Conservation (phyloP, 2,888 invertebrate genomes). For the Mythimna lalbum region DNA sequence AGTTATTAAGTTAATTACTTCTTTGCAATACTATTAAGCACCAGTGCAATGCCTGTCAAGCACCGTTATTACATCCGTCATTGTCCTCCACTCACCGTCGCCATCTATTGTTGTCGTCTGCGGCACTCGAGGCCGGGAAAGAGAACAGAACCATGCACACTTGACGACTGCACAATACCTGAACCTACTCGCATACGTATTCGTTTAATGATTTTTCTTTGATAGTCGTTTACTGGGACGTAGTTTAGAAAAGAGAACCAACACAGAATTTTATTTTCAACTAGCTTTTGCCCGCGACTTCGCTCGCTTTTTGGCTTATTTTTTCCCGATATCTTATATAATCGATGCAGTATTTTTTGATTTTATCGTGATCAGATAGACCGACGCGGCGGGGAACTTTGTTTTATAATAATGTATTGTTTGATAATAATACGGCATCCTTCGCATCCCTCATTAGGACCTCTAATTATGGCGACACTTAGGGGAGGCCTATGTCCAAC, state of each 20-base stretch:
- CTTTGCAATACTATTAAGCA: not conserved
- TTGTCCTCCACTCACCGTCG: slow-evolving; percentile 40
- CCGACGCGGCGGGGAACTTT: no score
- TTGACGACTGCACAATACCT: slow-evolving; percentile 34
- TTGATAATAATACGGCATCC: no score
- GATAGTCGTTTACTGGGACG: slow-evolving; percentile 8
- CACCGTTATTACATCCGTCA: slow-evolving; percentile 29
- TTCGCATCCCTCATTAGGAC: no score
- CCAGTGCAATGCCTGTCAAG: slow-evolving; percentile 23
- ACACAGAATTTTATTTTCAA: not conserved
- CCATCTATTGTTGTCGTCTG: slow-evolving; percentile 30
- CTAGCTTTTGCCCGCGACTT: no score
- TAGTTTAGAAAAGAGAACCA: not conserved
- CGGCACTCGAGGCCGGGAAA: not conserved
- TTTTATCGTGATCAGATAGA: no score
- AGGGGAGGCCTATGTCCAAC: no score
- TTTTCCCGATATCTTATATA: no score
- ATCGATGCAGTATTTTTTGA: no score
- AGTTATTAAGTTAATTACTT: not conserved
- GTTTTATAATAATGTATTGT: no score
- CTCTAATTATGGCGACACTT: no score
- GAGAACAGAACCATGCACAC: slow-evolving; percentile 31
- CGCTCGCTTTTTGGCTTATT: no score
- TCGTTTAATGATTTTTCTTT: slow-evolving; percentile 19
- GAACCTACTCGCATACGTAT: slow-evolving; percentile 9